Evolutionary conservation across 2,888 invertebrate species (phyloP).

Genomic region (Leptopterna dolabrata): DNA sequence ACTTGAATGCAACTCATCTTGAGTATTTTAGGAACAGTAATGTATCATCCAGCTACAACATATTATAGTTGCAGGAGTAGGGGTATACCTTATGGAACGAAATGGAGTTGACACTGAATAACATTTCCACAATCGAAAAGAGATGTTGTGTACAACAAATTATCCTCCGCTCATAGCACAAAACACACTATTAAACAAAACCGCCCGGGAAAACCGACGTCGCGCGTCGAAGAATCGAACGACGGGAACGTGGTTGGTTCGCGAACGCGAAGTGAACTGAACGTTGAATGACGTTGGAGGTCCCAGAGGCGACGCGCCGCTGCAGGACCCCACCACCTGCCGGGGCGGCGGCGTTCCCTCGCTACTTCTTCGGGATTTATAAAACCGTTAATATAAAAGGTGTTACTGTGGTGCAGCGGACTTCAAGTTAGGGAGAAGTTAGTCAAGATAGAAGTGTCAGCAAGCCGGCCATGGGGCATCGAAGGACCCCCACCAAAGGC

Average conservation of each 20-base stretch:
- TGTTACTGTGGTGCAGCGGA: too few species aligned
- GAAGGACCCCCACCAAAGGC: too few species aligned
- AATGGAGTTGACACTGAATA: not conserved
- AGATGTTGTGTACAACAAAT: not conserved
- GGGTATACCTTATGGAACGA: not conserved
- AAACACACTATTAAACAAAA: not conserved
- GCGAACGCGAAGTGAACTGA: not conserved
- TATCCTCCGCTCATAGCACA: not conserved
- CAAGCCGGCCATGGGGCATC: too few species aligned
- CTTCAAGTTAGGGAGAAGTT: too few species aligned
- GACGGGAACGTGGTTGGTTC: not conserved
- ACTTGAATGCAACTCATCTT: too few species aligned
- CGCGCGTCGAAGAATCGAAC: not conserved
- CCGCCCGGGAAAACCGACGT: not conserved
- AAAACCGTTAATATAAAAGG: too few species aligned
- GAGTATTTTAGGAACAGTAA: too few species aligned
- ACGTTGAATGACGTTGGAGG: not conserved
- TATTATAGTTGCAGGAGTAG: not conserved
- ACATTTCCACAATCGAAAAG: not conserved
- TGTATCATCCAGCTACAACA: too few species aligned
- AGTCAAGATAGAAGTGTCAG: too few species aligned
- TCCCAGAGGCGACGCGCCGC: not conserved
- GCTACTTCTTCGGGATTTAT: not conserved
- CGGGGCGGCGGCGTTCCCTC: not conserved
- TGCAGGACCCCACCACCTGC: slow-evolving; percentile 38